Evolutionary conservation across 2,797 vertebrate species (phyloP).

Genomic region (Rhinella marina): DNA sequence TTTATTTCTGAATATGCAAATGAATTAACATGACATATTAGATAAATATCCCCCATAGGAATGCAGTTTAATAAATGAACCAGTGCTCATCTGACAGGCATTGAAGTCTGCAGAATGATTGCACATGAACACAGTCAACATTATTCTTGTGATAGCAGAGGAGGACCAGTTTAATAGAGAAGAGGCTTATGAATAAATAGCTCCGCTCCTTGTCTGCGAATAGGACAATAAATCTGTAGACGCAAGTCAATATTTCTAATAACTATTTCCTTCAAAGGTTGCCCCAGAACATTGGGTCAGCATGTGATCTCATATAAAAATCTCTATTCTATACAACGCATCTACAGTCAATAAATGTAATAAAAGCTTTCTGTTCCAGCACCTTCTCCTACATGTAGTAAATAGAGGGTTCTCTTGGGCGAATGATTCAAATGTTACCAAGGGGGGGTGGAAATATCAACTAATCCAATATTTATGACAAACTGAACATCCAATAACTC

Average conservation of each 20-base stretch:
- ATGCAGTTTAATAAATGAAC: neutral
- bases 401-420: neutral
- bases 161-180: neutral
- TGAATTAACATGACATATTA: neutral
- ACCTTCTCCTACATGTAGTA: neutral
- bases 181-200: neutral
- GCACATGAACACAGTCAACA: neutral
- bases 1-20: neutral
- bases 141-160: slow-evolving; percentile 11
- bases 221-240: slow-evolving; percentile 2
- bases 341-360: slow-evolving; percentile 6
- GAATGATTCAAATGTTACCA: neutral
- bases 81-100: neutral
- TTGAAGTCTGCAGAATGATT: neutral
- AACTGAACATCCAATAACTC: neutral
- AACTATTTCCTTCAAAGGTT: slow-evolving; percentile 13
- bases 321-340: slow-evolving; percentile 5
- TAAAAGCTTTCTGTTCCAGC: slow-evolving; percentile 1
- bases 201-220: neutral
- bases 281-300: slow-evolving; percentile 2
- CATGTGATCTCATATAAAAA: slow-evolving; percentile 31
- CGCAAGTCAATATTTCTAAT: slow-evolving; percentile 20
- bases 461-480: neutral
- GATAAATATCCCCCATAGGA: neutral
- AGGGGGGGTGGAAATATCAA: neutral